These are phyloP conservation scores for Chloropsis hardwickii DNA, from an alignment of 2,113 vertebrate genomes.

Conservation along the genomic window DNA sequence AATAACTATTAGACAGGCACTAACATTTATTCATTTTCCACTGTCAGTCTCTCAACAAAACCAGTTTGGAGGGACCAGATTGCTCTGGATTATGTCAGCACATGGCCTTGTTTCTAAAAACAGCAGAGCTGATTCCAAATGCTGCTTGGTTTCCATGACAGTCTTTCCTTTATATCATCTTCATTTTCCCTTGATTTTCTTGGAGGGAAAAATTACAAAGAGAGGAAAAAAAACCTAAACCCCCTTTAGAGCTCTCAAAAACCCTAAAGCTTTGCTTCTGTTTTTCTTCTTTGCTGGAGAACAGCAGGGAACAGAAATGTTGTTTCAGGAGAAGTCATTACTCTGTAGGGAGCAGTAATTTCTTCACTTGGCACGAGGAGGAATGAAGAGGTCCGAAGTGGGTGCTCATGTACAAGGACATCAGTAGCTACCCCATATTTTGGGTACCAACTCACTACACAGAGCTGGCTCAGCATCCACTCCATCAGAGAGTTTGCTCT, in stretches of 20 bases:
- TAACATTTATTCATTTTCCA: neutral
- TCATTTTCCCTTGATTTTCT: neutral
- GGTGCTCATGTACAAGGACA: neutral
- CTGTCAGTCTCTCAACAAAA: neutral
- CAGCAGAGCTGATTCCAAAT: neutral
- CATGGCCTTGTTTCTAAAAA: neutral
- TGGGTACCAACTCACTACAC: neutral
- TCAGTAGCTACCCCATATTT: neutral
- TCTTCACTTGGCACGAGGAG: neutral
- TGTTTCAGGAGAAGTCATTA: neutral
- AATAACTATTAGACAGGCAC: neutral
- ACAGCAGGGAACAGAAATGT: neutral
- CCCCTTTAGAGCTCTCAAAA: neutral
- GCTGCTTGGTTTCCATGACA: conserved; percentile 23
- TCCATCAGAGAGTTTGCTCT: neutral
- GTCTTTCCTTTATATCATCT: neutral
- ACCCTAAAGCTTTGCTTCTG: neutral
- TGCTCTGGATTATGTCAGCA: neutral
- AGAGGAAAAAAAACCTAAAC: neutral
- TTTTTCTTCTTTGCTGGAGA: neutral
- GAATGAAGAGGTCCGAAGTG: neutral
- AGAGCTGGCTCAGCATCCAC: neutral
- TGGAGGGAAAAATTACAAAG: neutral
- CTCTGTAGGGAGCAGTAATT: neutral
- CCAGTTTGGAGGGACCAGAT: neutral